Evolutionary conservation across 2,113 vertebrate species (phyloP).

Genomic region (Anolis carolinensis): DNA sequence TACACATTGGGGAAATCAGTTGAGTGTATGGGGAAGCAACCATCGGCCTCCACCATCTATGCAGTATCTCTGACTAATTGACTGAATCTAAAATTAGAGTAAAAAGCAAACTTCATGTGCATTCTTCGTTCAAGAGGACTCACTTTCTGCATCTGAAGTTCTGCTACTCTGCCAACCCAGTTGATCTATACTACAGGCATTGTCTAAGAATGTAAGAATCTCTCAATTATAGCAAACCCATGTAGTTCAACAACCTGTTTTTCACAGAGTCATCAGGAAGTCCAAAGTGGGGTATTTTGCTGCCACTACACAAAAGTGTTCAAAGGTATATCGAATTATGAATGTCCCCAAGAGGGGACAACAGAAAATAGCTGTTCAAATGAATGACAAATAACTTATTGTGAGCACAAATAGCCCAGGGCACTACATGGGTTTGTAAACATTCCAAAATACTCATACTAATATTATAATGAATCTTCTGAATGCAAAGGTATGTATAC

Average conservation of each 20-base stretch:
- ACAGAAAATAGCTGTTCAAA: not conserved
- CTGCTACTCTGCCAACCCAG: not conserved
- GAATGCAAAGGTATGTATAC: not conserved
- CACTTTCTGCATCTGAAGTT: not conserved
- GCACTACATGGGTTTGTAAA: conserved; percentile 2
- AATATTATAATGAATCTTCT: not conserved
- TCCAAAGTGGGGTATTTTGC: not conserved
- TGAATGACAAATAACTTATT: not conserved
- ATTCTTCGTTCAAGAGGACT: not conserved
- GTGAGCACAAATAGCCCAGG: not conserved
- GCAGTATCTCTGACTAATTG: not conserved
- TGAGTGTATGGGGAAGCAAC: too few relatives aligned
- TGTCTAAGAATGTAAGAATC: not conserved
- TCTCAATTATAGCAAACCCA: not conserved
- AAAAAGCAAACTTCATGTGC: not conserved
- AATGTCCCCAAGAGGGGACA: not conserved
- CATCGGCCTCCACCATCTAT: too few relatives aligned
- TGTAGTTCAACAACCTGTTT: not conserved
- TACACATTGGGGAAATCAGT: too few relatives aligned
- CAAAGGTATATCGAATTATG: not conserved
- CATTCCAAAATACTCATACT: conserved; percentile 8
- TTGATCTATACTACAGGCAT: not conserved
- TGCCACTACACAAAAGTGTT: not conserved
- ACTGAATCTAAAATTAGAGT: not conserved
- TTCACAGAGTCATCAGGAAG: not conserved